A percentile compares a stretch with the other conserved stretches of the same genome.
Conservation (phyloP, 2,888 invertebrate genomes). For the Napeogenes sylphis region DNA sequence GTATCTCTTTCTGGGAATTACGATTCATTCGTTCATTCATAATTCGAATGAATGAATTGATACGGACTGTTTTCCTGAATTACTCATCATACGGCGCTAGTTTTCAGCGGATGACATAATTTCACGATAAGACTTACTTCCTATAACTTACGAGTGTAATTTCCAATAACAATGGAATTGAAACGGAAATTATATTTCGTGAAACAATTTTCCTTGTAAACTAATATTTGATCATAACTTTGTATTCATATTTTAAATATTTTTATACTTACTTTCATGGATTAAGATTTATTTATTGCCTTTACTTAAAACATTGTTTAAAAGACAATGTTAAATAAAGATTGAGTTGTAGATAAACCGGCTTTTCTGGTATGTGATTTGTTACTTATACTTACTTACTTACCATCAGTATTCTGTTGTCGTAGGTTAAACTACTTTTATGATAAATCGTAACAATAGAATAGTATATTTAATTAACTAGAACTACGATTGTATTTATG, state of each 20-base stretch:
- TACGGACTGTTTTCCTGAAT: constrained; percentile 40
- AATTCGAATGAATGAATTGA: constrained; percentile 12
- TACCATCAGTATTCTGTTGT: constrained; percentile 1
- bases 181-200: too few relatives aligned
- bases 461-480: too few relatives aligned
- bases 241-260: too few relatives aligned
- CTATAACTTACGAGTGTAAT: not conserved
- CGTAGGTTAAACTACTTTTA: constrained; percentile 16
- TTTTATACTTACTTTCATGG: too few relatives aligned
- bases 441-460: not conserved
- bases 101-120: constrained; percentile 31
- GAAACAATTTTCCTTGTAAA: too few relatives aligned
- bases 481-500: too few relatives aligned
- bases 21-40: constrained; percentile 40
- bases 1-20: constrained; percentile 50
- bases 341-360: constrained; percentile 5
- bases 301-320: too few relatives aligned
- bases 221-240: too few relatives aligned
- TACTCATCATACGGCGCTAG: constrained; percentile 36
- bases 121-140: constrained; percentile 9
- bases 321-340: too few relatives aligned
- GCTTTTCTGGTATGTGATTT: constrained; percentile 8
- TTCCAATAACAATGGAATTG: too few relatives aligned
- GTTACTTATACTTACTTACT: not conserved
- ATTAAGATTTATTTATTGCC: too few relatives aligned